Conservation (phyloP, 2,888 invertebrate species). For the Arge pagana region DNA sequence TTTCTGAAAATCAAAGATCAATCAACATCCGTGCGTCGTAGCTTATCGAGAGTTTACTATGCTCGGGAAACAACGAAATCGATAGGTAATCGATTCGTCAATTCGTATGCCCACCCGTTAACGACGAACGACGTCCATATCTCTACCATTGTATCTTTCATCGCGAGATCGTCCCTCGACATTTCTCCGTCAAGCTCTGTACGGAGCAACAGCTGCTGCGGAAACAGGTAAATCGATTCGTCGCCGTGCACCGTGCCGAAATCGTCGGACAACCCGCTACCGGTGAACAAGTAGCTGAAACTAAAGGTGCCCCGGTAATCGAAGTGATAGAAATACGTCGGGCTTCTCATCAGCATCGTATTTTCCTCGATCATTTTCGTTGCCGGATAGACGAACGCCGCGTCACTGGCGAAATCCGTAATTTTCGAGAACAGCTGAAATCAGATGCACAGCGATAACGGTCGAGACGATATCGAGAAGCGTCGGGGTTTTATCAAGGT, state of each 20-base stretch:
- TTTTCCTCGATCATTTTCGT: background rate
- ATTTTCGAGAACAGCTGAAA: constrained; percentile 3
- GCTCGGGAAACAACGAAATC: too few relatives aligned
- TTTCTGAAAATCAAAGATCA: background rate
- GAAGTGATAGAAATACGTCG: background rate
- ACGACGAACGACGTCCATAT: constrained; percentile 9
- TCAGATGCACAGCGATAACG: too few relatives aligned
- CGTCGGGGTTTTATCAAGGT: too few relatives aligned
- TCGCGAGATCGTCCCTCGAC: background rate
- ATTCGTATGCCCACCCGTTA: too few relatives aligned
- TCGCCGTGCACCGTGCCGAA: background rate
- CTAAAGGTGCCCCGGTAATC: constrained; percentile 4
- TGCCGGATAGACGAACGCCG: background rate
- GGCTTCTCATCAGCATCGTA: background rate
- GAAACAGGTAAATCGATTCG: background rate
- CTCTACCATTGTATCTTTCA: constrained; percentile 4
- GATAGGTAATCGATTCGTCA: too few relatives aligned
- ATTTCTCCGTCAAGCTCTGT: background rate
- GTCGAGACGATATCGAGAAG: too few relatives aligned
- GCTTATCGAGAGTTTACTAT: too few relatives aligned
- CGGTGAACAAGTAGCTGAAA: background rate
- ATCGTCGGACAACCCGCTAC: background rate
- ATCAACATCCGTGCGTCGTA: background rate
- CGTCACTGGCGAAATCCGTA: background rate
- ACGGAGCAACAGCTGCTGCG: too few relatives aligned